Evolutionary conservation across 2,797 vertebrate species (phyloP).

Genomic region (Gymnothorax reevesii): DNA sequence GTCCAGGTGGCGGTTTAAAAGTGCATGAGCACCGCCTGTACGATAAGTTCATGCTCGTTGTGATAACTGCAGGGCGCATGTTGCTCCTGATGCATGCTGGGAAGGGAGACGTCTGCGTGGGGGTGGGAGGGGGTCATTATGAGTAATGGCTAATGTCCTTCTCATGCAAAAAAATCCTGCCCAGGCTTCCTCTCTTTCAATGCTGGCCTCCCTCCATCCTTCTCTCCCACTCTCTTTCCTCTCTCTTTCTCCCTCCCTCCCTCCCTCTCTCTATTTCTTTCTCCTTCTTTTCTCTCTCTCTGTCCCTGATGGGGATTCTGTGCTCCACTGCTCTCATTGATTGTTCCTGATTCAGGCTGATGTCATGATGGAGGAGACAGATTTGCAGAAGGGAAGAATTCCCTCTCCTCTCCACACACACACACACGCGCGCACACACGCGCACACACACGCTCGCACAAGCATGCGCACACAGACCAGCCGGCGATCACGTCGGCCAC

Average conservation of each 20-base stretch:
- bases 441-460: too few species aligned
- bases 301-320: constrained; percentile 66
- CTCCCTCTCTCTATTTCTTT: constrained; percentile 32
- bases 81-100: neutral
- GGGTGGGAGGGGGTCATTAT: too few species aligned
- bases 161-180: neutral
- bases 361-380: constrained; percentile 56
- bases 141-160: too few species aligned
- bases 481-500: too few species aligned
- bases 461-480: too few species aligned
- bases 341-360: constrained; percentile 76
- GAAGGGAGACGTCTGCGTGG: too few species aligned
- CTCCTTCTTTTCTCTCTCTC: constrained; percentile 26
- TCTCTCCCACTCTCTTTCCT: constrained; percentile 13
- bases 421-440: neutral
- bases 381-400: constrained; percentile 20
- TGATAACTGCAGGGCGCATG: neutral
- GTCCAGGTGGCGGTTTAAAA: neutral
- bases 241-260: neutral
- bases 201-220: constrained; percentile 11
- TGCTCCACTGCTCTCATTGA: constrained; percentile 77
- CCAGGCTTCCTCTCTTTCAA: constrained; percentile 30
- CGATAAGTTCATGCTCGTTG: neutral
- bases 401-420: neutral
- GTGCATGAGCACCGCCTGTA: neutral